Base-by-base conservation (phyloP, 2,113 vertebrate genomes). In the Proteles cristata region DNA sequence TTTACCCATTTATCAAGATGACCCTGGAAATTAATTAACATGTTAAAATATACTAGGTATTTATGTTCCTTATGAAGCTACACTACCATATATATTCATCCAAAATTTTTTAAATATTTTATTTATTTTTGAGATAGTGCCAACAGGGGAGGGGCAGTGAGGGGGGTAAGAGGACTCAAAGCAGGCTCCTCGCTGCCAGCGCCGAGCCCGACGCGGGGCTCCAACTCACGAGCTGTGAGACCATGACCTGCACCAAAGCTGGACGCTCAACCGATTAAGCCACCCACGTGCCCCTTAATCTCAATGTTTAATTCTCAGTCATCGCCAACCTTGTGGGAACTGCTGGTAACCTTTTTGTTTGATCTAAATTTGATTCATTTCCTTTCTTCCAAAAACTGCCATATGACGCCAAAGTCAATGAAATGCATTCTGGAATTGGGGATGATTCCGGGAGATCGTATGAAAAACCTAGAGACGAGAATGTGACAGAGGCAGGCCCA, bases 1-100 rank as follows among this genome's bases (percentile, higher is more conserved):
- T 48, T 87, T 80, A 73, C 35, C 69, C 25, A 92, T 86, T 77
- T 95, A 86, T 73, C 43, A 88, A 95, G 28, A 79, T 83, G 14
- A 88, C 45, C 28, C 55, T 19, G 15, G n/a, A 90, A 90, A 96
- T 82, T 63, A 87, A 87, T 35, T 90, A 76, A 12, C 66, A 21
- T 58, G 61, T 43, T 79, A 58, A 33, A 28, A 71, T 19, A 6
- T 76, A 25, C 45, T 90, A 86, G 63, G 39, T 65, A 77, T 79
- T 79, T 88, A 74, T 58, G 35, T 69, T 7, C 35, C 45, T 93
- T 82, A 80, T 7, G 73, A 93, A 97, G 71, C 35, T 50, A 16
- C 0, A 66, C 43, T 5, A 23, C 53, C 45, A 79, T 21, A 50
- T 19, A 6, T 14, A 74, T 73, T 76, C 17, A 7, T 45, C 83